Conservation (phyloP, 2,797 vertebrate genomes). For the Dendrocincla tyrannina region DNA sequence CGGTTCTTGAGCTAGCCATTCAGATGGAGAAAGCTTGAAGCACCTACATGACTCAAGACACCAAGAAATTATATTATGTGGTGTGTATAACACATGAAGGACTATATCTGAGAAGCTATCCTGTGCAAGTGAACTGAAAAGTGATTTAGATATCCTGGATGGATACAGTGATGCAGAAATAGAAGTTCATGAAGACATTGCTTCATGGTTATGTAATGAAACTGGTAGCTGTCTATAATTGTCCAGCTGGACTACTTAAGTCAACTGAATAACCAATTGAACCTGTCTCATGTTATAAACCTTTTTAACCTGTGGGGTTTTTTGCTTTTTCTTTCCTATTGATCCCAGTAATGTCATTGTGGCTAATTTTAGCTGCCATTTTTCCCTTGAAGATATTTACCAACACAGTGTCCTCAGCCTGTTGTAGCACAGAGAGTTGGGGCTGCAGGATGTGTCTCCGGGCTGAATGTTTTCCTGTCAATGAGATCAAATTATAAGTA, state of each 20-base stretch:
- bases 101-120: not conserved
- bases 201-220: constrained; percentile 52
- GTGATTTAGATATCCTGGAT: not conserved
- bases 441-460: not conserved
- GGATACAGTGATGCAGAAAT: constrained; percentile 22
- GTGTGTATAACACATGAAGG: not conserved
- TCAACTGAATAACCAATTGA: constrained; percentile 44
- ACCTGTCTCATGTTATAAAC: constrained; percentile 23
- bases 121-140: not conserved
- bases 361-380: constrained; percentile 43
- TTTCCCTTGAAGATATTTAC: constrained; percentile 44
- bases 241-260: constrained; percentile 45
- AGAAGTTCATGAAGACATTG: constrained; percentile 42
- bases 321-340: not conserved
- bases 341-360: not conserved
- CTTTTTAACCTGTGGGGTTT: not conserved
- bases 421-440: not conserved
- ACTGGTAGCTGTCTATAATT: constrained; percentile 14
- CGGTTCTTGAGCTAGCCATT: rapidly evolving
- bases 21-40: not conserved
- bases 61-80: not conserved
- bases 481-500: constrained; percentile 60
- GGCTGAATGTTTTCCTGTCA: constrained; percentile 49
- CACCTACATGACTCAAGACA: not conserved
- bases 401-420: not conserved